Evolutionary conservation across 2,797 vertebrate genomes (phyloP).

Genomic region (Scarus forsteni): DNA sequence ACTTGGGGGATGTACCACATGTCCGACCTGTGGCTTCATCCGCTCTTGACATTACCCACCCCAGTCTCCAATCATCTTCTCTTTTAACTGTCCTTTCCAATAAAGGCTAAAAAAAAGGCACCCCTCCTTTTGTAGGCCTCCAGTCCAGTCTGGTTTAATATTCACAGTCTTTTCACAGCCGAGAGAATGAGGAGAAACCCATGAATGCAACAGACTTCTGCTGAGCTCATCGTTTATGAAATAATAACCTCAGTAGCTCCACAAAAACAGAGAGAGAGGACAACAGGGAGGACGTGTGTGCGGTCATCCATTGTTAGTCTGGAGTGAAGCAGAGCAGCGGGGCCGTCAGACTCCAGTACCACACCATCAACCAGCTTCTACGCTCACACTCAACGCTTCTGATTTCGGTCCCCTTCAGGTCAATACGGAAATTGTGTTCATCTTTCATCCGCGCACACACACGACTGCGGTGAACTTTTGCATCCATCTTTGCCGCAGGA

Average conservation of each 20-base stretch:
- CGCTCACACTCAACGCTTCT: conserved; percentile 45
- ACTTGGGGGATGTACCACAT: no score
- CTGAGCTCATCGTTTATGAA: conserved; percentile 4
- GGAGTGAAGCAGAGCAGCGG: conserved; percentile 30
- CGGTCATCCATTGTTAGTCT: conserved; percentile 6
- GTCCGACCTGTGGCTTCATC: no score
- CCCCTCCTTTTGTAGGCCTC: not conserved
- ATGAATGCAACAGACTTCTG: not conserved
- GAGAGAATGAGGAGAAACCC: not conserved
- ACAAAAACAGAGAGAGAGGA: not conserved
- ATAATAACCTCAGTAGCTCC: not conserved
- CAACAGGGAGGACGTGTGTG: conserved; percentile 1
- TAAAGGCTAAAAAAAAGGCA: not conserved
- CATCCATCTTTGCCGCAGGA: conserved; percentile 65
- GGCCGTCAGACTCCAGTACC: conserved; percentile 16
- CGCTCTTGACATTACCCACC: no score
- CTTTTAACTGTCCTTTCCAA: no score
- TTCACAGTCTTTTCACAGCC: not conserved
- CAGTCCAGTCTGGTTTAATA: not conserved
- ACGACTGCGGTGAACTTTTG: conserved; percentile 48
- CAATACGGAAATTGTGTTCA: conserved; percentile 59
- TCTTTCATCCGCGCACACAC: conserved; percentile 62
- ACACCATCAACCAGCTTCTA: conserved; percentile 28
- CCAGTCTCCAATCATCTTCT: no score
- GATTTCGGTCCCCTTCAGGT: conserved; percentile 48